phyloP scores from a whole-genome alignment of 2,113 vertebrate genomes.

The Pycnonotus jocosus region DNA sequence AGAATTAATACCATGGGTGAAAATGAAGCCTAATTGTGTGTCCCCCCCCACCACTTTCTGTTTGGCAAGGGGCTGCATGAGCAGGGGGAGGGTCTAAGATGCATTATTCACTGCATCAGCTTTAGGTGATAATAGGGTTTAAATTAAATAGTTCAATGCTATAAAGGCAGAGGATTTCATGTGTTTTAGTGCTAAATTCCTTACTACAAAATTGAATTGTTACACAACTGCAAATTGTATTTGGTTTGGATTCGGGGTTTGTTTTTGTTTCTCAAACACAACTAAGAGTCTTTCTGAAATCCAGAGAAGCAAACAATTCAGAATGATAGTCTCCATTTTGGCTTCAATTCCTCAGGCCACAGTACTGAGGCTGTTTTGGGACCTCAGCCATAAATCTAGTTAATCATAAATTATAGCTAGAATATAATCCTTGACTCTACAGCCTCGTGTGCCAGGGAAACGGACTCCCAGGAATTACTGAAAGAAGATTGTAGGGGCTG shows the following conservation, averaged over 20 bases:
- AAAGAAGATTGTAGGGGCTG: constrained; percentile 49
- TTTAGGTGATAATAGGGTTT: constrained; percentile 54
- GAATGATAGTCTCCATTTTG: constrained; percentile 39
- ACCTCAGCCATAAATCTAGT: constrained; percentile 62
- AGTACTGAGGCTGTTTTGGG: constrained; percentile 27
- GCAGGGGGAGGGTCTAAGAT: background rate
- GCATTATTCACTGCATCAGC: constrained; percentile 35
- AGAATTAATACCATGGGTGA: constrained; percentile 71
- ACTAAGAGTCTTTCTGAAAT: constrained; percentile 32
- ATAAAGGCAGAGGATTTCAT: constrained; percentile 33
- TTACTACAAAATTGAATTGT: constrained; percentile 40
- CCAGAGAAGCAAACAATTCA: constrained; percentile 22
- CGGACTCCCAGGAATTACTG: constrained; percentile 49
- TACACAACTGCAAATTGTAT: constrained; percentile 27
- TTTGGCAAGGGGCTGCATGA: background rate
- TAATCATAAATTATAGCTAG: constrained; percentile 65
- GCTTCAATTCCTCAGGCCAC: constrained; percentile 42
- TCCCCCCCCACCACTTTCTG: background rate
- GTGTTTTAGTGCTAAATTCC: background rate
- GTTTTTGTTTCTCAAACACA: constrained; percentile 38
- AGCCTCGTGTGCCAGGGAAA: constrained; percentile 23
- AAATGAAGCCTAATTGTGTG: constrained; percentile 38
- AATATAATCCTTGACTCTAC: constrained; percentile 32
- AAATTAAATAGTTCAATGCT: constrained; percentile 32
- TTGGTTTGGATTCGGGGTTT: background rate